Conservation (phyloP, 2,888 invertebrate species). For the Conchocele bisecta region DNA sequence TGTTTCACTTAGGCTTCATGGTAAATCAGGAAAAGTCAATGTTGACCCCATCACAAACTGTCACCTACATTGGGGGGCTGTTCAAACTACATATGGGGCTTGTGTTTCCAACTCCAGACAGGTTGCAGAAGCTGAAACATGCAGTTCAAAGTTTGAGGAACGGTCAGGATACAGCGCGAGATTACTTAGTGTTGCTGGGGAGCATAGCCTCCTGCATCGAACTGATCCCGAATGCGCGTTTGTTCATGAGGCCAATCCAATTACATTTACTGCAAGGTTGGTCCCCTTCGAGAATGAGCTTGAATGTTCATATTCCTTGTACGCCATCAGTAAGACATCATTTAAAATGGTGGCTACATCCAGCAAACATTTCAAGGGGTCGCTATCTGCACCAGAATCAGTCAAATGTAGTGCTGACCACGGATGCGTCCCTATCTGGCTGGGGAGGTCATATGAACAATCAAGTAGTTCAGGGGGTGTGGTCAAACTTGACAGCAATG, state of each 20-base stretch:
- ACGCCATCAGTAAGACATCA: conserved; percentile 11
- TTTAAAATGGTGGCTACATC: conserved; percentile 31
- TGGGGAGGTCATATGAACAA: conserved; percentile 34
- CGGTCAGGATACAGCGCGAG: conserved; percentile 2
- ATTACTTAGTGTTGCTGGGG: conserved; percentile 32
- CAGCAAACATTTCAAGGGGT: conserved; percentile 27
- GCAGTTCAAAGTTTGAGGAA: conserved; percentile 15
- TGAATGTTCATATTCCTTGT: conserved; percentile 18
- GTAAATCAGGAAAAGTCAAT: conserved; percentile 42
- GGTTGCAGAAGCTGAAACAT: conserved; percentile 10
- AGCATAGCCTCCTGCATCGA: conserved; percentile 21
- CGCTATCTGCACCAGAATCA: neutral
- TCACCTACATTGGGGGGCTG: conserved; percentile 27
- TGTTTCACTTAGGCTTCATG: conserved; percentile 37
- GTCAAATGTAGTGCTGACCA: conserved; percentile 18
- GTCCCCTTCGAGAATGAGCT: neutral
- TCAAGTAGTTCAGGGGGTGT: conserved; percentile 23
- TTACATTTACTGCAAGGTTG: conserved; percentile 6
- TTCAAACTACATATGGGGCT: conserved; percentile 14
- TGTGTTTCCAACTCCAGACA: conserved; percentile 30
- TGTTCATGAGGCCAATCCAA: conserved; percentile 21
- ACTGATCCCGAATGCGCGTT: neutral
- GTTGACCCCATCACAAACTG: conserved; percentile 19
- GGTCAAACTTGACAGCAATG: conserved; percentile 4
- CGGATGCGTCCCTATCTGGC: conserved; percentile 31